Percentiles rank a stretch among this genome's conserved stretches.
Evolutionary conservation across 2,888 invertebrate species (phyloP).

Genomic region (Parapristionchus giblindavisi): DNA sequence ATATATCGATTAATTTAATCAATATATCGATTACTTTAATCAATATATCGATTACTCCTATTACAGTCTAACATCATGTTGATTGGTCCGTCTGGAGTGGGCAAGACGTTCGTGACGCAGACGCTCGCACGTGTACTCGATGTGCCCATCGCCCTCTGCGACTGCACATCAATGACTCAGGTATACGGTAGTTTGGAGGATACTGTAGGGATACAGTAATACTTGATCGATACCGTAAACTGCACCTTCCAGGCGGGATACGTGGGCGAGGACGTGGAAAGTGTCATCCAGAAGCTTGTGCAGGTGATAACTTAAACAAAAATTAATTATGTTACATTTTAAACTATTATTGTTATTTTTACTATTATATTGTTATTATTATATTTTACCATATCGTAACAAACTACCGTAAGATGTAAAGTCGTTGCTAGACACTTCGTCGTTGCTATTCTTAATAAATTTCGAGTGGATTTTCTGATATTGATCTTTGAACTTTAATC

Average conservation of each 20-base stretch:
- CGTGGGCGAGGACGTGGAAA: slow-evolving; percentile 82
- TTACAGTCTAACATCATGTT: slow-evolving; percentile 95
- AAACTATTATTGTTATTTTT: slow-evolving; percentile 83
- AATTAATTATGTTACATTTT: too few species aligned
- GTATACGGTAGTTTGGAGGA: slow-evolving; percentile 41
- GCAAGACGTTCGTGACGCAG: slow-evolving; percentile 95
- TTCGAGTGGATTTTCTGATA: too few species aligned
- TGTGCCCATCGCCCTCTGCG: slow-evolving; percentile 80
- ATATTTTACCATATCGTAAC: slow-evolving; percentile 72
- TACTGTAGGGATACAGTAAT: background rate
- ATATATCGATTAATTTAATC: too few species aligned
- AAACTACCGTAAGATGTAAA: too few species aligned
- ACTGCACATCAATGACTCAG: slow-evolving; percentile 68
- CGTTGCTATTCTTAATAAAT: too few species aligned
- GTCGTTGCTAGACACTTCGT: too few species aligned
- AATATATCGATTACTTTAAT: too few species aligned
- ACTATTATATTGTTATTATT: background rate
- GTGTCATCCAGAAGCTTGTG: slow-evolving; percentile 78
- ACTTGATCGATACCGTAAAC: background rate
- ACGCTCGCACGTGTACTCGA: slow-evolving; percentile 94
- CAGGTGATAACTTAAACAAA: too few species aligned
- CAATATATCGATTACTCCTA: slow-evolving; percentile 79
- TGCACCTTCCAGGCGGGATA: slow-evolving; percentile 81
- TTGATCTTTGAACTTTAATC: too few species aligned
- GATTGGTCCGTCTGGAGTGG: slow-evolving; percentile 90